These are phyloP conservation scores for Dinomys branickii DNA, from an alignment of 2,113 vertebrate genomes.

Conservation along the genomic window DNA sequence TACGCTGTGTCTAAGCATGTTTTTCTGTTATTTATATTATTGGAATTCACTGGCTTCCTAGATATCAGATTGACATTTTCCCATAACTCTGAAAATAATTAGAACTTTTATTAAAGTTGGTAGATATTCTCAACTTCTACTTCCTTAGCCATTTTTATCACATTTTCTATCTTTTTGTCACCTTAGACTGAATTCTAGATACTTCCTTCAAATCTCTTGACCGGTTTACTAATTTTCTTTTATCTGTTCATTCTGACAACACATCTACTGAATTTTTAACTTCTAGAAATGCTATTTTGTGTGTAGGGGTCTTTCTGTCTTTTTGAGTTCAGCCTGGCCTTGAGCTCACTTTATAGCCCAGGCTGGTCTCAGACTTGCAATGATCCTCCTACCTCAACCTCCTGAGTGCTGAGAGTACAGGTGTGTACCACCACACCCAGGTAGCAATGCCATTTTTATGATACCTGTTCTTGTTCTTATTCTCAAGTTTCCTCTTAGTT, in stretches of 20 bases:
- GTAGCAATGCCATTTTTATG: conserved; percentile 4
- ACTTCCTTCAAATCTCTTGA: neutral
- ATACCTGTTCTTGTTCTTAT: neutral
- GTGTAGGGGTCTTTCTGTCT: too few relatives aligned
- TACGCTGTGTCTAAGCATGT: neutral
- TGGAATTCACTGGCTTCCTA: neutral
- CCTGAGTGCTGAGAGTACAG: too few relatives aligned
- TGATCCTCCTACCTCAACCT: too few relatives aligned
- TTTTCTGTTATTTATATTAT: conserved; percentile 26
- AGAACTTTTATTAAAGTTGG: neutral
- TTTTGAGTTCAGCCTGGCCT: too few relatives aligned
- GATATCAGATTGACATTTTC: neutral
- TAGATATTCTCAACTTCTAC: neutral
- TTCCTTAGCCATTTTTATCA: neutral
- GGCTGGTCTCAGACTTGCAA: too few relatives aligned
- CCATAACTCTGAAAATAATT: neutral
- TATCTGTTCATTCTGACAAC: neutral
- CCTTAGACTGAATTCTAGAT: neutral
- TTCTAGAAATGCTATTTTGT: neutral
- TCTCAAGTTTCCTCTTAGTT: neutral
- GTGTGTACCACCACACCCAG: too few relatives aligned
- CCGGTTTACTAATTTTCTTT: conserved; percentile 14
- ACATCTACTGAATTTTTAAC: neutral
- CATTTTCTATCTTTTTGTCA: neutral
- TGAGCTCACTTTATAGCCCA: too few relatives aligned